phyloP scores from a whole-genome alignment of 2,113 vertebrate species.

The Hypocryptadius cinnamomeus region DNA sequence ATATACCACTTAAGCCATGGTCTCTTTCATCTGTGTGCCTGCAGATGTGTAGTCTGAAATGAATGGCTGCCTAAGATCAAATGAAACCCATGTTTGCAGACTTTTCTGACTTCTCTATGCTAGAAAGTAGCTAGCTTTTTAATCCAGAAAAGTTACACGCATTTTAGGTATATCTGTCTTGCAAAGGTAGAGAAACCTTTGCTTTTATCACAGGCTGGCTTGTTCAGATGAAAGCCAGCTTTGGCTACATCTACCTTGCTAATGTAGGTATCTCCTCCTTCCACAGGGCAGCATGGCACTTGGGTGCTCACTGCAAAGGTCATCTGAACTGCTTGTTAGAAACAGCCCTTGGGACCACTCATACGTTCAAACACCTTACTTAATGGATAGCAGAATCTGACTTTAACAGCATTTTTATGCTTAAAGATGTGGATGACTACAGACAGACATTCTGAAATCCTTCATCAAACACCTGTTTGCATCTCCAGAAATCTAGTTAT shows the following conservation, averaged over 20 bases:
- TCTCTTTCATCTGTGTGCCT: slow-evolving; percentile 39
- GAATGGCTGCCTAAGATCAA: slow-evolving; percentile 33
- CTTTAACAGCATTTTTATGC: background rate
- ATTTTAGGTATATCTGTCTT: background rate
- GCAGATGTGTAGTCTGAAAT: slow-evolving; percentile 42
- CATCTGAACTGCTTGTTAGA: background rate
- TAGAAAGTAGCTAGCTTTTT: background rate
- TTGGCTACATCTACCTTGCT: background rate
- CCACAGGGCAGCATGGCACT: background rate
- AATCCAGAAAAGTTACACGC: background rate
- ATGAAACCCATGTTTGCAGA: slow-evolving; percentile 4
- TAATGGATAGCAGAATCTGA: background rate
- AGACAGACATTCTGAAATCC: background rate
- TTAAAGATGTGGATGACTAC: background rate
- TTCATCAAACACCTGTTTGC: background rate
- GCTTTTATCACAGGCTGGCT: background rate
- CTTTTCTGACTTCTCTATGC: background rate
- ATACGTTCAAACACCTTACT: background rate
- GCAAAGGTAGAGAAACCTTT: background rate
- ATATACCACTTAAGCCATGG: slow-evolving; percentile 39
- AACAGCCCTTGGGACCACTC: background rate
- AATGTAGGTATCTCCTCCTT: background rate
- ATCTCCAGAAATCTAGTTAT: background rate
- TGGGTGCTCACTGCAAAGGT: background rate
- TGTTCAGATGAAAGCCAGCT: background rate